Conservation (phyloP, 2,888 invertebrate genomes). For the Pherbina coryleti region DNA sequence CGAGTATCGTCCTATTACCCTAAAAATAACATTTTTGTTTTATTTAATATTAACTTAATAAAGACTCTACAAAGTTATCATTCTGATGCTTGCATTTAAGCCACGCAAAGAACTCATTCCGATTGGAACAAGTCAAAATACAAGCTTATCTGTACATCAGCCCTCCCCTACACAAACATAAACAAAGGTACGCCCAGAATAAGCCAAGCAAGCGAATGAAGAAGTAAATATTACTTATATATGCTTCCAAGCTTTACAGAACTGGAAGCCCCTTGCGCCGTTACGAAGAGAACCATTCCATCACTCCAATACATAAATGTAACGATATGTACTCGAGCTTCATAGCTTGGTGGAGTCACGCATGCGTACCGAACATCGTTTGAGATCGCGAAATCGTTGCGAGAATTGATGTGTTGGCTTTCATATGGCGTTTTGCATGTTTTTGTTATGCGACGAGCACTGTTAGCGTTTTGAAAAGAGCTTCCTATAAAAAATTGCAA, state of each 20-base stretch:
- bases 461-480: constrained; percentile 6
- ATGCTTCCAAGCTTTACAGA: not conserved
- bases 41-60: too few species aligned
- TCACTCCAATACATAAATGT: not conserved
- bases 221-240: constrained; percentile 28
- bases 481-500: not conserved
- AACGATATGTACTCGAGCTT: not conserved
- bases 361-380: constrained; percentile 28
- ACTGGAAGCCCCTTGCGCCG: not conserved
- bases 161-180: constrained; percentile 2
- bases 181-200: constrained; percentile 31
- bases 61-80: too few species aligned
- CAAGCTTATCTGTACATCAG: not conserved
- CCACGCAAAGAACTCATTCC: not conserved
- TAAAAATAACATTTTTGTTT: too few species aligned
- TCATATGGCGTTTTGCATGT: not conserved
- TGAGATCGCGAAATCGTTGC: not conserved
- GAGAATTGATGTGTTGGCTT: too few species aligned
- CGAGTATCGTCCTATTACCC: too few species aligned
- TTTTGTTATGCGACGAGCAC: not conserved
- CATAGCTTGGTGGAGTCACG: constrained; percentile 16
- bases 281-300: not conserved
- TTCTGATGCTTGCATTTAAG: not conserved
- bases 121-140: not conserved
- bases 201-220: constrained; percentile 22